Evolutionary conservation across 2,113 vertebrate species (phyloP).

Genomic region (Hemicordylus capensis): DNA sequence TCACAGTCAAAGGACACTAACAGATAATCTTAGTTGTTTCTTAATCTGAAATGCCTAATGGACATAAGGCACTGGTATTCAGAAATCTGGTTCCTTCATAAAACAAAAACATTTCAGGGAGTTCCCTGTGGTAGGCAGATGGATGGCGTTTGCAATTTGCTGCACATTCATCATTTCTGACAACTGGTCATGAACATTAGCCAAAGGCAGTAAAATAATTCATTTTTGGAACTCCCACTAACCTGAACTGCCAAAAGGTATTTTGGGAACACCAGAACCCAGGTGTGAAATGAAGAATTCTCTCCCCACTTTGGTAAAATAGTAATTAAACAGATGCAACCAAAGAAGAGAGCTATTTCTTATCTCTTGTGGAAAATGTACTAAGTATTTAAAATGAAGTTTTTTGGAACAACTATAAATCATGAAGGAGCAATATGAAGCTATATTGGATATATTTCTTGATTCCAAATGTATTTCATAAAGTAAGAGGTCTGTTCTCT

Average conservation of each 20-base stretch:
- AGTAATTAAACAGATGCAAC: slow-evolving; percentile 39
- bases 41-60: slow-evolving; percentile 14
- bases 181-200: slow-evolving; percentile 25
- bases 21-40: not conserved
- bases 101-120: slow-evolving; percentile 38
- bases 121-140: slow-evolving; percentile 44
- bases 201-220: slow-evolving; percentile 57
- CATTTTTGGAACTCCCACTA: slow-evolving; percentile 64
- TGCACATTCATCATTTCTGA: slow-evolving; percentile 54
- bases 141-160: slow-evolving; percentile 41
- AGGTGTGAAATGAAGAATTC: slow-evolving; percentile 20
- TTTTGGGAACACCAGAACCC: slow-evolving; percentile 45
- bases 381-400: not conserved
- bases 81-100: not conserved
- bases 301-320: slow-evolving; percentile 33
- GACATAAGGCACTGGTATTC: slow-evolving; percentile 24
- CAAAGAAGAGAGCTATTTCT: not conserved
- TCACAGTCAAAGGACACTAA: not conserved
- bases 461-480: not conserved
- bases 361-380: not conserved
- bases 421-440: not conserved
- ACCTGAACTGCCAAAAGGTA: slow-evolving; percentile 38
- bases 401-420: not conserved
- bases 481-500: not conserved
- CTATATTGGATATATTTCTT: not conserved